Conservation (phyloP, 2,888 invertebrate species). For the Luffia ferchaultella region DNA sequence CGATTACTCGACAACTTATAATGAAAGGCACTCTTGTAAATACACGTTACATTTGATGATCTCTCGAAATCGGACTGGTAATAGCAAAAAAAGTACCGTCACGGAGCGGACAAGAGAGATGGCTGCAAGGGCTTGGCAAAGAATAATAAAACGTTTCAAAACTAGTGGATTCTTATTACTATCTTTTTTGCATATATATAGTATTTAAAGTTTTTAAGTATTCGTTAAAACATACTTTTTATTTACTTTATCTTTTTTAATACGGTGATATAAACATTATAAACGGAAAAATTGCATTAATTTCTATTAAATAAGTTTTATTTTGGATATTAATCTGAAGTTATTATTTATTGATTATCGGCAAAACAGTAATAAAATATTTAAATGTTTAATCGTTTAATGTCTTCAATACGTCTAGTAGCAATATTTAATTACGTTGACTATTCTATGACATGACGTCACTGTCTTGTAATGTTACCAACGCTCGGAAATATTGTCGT, state of each 20-base stretch:
- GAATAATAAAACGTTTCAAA: background rate
- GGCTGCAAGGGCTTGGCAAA: background rate
- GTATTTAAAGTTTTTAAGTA: background rate
- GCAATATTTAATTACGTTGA: background rate
- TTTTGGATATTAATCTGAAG: too few species aligned
- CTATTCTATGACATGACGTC: slow-evolving; percentile 36
- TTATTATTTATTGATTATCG: too few species aligned
- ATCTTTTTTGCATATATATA: background rate
- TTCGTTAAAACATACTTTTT: background rate
- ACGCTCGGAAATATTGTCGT: slow-evolving; percentile 26
- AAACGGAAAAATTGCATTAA: background rate
- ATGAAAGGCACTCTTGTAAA: background rate
- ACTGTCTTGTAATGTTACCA: slow-evolving; percentile 41
- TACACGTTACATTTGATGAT: background rate
- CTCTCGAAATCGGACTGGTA: background rate
- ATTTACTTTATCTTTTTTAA: background rate
- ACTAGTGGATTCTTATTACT: background rate
- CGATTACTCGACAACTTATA: slow-evolving; percentile 25
- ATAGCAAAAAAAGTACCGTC: background rate
- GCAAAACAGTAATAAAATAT: too few species aligned
- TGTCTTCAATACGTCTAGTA: background rate
- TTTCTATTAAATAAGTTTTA: too few species aligned
- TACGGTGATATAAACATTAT: background rate
- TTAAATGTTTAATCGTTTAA: too few species aligned
- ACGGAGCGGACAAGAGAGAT: background rate